Evolutionary conservation across 2,797 vertebrate species (phyloP).

Genomic region (Bufotes viridis): DNA sequence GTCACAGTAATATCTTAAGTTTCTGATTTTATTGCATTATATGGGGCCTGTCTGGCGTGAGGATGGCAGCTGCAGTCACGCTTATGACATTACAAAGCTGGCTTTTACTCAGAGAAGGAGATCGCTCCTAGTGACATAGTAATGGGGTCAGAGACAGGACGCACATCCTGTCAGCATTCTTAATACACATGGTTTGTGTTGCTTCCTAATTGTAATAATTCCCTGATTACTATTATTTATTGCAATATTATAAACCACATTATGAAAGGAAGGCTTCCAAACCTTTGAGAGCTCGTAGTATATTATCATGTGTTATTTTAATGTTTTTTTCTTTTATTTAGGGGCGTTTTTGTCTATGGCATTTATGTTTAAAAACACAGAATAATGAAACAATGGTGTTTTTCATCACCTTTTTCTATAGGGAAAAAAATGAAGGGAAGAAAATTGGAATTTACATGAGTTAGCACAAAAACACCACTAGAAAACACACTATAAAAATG

Average conservation of each 20-base stretch:
- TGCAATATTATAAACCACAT: background rate
- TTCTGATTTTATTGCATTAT: slow-evolving; percentile 40
- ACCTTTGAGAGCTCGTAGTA: background rate
- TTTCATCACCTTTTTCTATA: no score
- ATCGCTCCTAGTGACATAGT: background rate
- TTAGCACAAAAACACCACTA: no score
- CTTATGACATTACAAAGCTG: slow-evolving; percentile 24
- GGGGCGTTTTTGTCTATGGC: no score
- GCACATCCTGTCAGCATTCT: background rate
- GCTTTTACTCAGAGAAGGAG: background rate
- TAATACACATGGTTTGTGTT: background rate
- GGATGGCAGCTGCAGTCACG: slow-evolving; percentile 23
- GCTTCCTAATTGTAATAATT: background rate
- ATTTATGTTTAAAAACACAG: no score
- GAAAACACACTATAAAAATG: no score
- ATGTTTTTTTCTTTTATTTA: no score
- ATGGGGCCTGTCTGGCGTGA: slow-evolving; percentile 22
- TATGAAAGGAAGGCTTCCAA: background rate
- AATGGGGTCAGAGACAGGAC: background rate
- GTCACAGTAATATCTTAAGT: background rate
- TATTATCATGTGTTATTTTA: no score
- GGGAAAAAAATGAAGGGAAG: no score
- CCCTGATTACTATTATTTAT: background rate
- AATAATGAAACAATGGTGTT: no score
- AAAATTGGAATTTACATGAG: no score